Evolutionary conservation across 2,797 vertebrate species (phyloP).

Genomic region (Lithobates pipiens): DNA sequence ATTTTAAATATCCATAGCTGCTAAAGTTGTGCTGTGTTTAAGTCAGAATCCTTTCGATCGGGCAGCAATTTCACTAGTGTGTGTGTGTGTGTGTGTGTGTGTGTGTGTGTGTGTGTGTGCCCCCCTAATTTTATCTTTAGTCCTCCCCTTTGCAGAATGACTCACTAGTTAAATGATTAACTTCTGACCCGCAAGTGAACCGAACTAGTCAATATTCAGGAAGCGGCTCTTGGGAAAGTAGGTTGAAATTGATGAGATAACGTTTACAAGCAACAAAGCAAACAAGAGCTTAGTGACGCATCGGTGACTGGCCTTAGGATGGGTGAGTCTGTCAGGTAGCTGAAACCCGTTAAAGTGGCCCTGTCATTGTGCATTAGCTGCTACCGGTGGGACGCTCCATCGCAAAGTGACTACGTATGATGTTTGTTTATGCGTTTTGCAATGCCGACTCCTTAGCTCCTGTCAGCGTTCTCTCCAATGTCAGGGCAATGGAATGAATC

Average conservation of each 20-base stretch:
- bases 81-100: neutral
- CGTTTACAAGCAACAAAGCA: constrained; percentile 8
- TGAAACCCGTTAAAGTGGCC: neutral
- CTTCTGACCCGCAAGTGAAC: constrained; percentile 44
- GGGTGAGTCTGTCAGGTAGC: neutral
- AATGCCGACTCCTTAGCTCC: neutral
- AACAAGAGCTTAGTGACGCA: constrained; percentile 28
- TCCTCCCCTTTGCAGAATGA: neutral
- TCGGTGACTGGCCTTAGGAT: neutral
- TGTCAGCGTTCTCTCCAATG: neutral
- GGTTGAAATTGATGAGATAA: neutral
- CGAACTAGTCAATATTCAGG: constrained; percentile 31
- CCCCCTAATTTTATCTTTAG: neutral
- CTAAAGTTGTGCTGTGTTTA: neutral
- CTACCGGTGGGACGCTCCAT: neutral
- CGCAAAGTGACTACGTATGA: neutral
- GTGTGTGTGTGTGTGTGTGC: neutral
- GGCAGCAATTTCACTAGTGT: neutral
- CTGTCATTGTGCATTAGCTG: neutral
- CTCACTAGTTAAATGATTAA: constrained; percentile 46
- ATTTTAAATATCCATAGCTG: neutral
- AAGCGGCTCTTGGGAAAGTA: constrained; percentile 34
- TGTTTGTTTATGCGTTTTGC: neutral
- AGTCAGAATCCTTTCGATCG: neutral
- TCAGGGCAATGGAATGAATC: neutral